Evolutionary conservation across 2,797 vertebrate species (phyloP).

Genomic region (Limnodromus scolopaceus): DNA sequence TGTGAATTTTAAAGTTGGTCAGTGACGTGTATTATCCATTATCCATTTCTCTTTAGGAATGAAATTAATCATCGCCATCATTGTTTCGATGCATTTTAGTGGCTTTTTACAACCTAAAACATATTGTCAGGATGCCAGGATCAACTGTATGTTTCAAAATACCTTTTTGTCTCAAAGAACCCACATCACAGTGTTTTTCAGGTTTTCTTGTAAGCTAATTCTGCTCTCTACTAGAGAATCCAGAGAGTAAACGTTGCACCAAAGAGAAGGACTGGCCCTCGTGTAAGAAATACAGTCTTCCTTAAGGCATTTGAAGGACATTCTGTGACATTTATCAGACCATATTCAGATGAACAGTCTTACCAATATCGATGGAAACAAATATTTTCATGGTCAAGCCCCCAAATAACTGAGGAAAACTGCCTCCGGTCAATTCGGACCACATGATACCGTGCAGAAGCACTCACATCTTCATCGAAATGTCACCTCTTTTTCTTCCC

Average conservation of each 20-base stretch:
- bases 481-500: not conserved
- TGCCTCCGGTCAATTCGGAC: fast-evolving
- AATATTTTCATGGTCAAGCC: not conserved
- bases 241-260: not conserved
- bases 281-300: not conserved
- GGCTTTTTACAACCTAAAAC: not conserved
- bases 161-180: not conserved
- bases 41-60: not conserved
- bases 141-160: not conserved
- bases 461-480: not conserved
- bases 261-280: not conserved
- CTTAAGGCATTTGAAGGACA: not conserved
- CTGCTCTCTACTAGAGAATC: not conserved
- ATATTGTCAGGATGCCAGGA: not conserved
- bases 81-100: not conserved
- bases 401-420: not conserved
- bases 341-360: not conserved
- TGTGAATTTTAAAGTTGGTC: not conserved
- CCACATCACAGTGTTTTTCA: not conserved
- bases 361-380: not conserved
- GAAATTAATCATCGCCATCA: not conserved
- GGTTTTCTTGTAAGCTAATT: not conserved
- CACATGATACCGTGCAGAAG: not conserved
- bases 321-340: not conserved
- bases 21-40: not conserved